Conservation (phyloP, 1,140 invertebrate species). For the Lordiphosa stackelbergi region DNA sequence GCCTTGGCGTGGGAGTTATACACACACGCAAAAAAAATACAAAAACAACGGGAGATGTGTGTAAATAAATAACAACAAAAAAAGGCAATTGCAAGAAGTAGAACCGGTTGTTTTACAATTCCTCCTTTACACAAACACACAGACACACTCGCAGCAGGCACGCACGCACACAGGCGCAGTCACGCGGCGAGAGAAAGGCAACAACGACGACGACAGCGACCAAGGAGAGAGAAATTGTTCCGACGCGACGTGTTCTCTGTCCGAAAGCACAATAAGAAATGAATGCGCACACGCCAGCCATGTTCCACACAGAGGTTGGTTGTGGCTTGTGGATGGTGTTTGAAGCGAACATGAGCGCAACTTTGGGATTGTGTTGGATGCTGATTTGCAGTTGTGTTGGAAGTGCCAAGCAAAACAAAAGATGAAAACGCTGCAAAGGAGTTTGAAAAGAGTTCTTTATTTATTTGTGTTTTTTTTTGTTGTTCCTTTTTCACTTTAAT, state of each 20-base stretch:
- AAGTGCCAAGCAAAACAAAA: constrained; percentile 39
- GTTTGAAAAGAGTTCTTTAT: constrained; percentile 10
- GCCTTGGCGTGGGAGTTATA: neutral
- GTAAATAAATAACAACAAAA: constrained; percentile 11
- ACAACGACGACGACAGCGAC: neutral
- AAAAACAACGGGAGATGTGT: constrained; percentile 6
- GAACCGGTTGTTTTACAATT: constrained; percentile 27
- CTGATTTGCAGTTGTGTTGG: constrained; percentile 9
- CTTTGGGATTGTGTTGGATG: constrained; percentile 14
- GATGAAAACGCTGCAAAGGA: constrained; percentile 33
- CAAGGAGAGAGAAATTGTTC: neutral
- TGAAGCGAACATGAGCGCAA: too few relatives aligned
- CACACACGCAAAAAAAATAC: neutral
- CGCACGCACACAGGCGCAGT: constrained; percentile 13
- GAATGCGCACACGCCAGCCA: neutral
- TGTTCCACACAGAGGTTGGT: too few relatives aligned
- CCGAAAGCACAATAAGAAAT: neutral
- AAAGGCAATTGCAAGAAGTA: neutral
- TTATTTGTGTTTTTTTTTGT: constrained; percentile 11
- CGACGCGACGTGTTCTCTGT: constrained; percentile 1
- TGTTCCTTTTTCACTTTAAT: too few relatives aligned
- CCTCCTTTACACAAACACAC: constrained; percentile 29
- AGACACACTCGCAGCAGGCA: constrained; percentile 6
- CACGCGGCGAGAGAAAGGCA: constrained; percentile 15
- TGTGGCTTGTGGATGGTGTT: too few relatives aligned